Percentiles rank a stretch among this genome's conserved stretches.
These are phyloP conservation scores for Mormyrus lacerda DNA, from an alignment of 2,113 vertebrate species.

Conservation along the genomic window DNA sequence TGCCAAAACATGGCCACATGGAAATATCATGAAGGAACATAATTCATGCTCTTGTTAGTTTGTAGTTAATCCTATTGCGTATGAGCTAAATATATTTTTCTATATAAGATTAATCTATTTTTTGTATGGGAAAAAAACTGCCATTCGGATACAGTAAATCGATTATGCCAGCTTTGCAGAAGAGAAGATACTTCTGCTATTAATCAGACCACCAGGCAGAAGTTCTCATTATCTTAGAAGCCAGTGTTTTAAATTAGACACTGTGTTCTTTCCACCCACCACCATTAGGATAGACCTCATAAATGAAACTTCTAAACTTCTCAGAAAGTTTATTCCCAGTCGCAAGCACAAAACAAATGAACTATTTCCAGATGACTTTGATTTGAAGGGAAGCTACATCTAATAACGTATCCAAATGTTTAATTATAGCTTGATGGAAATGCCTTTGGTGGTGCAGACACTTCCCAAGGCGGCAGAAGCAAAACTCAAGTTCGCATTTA, in stretches of 20 bases:
- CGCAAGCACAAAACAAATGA: background rate
- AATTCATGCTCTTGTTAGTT: conserved; percentile 1
- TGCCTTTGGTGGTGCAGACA: background rate
- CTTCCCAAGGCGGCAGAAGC: background rate
- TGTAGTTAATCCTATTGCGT: background rate
- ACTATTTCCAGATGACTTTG: background rate
- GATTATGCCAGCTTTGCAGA: background rate
- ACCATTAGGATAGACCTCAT: background rate
- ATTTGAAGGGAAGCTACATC: background rate
- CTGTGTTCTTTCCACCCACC: background rate
- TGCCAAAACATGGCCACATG: background rate
- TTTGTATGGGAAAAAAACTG: background rate
- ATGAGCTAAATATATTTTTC: background rate
- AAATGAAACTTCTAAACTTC: background rate
- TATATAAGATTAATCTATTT: conserved; percentile 2
- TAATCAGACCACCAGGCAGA: background rate
- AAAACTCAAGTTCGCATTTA: background rate
- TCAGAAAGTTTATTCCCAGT: conserved; percentile 2
- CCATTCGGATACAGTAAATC: background rate
- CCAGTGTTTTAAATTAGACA: background rate
- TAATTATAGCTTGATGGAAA: background rate
- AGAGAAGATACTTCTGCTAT: background rate
- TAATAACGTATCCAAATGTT: background rate
- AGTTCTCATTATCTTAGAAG: background rate
- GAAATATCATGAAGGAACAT: background rate